These are phyloP conservation scores for Rhodophaea formosa DNA, from an alignment of 2,888 invertebrate species.

Conservation along the genomic window DNA sequence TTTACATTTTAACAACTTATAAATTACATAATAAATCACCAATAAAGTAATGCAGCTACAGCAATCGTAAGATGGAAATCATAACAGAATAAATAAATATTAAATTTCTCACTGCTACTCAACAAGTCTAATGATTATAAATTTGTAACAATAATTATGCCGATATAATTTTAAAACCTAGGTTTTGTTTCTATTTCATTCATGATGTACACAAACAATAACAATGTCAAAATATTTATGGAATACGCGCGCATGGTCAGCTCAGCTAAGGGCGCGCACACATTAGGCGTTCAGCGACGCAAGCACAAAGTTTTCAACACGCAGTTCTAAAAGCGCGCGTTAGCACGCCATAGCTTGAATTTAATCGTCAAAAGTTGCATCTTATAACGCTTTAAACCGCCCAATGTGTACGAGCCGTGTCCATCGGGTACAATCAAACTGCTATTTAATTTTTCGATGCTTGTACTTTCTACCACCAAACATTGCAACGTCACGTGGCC, in stretches of 20 bases:
- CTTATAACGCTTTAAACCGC: too few species aligned
- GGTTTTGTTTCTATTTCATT: constrained; percentile 47
- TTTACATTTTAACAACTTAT: constrained; percentile 81
- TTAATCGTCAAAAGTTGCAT: too few species aligned
- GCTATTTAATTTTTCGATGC: constrained; percentile 27
- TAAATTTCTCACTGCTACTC: constrained; percentile 74
- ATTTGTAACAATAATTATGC: constrained; percentile 78
- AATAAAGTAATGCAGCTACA: constrained; percentile 76
- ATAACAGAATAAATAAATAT: constrained; percentile 76
- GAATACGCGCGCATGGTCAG: constrained; percentile 37
- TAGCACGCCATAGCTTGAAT: too few species aligned
- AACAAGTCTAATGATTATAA: constrained; percentile 75
- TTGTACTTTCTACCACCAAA: constrained; percentile 28
- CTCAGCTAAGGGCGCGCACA: not conserved
- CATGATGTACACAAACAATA: constrained; percentile 60
- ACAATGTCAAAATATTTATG: constrained; percentile 51
- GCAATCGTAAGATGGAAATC: constrained; percentile 66
- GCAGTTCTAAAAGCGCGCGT: too few species aligned
- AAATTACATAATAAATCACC: constrained; percentile 78
- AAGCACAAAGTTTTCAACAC: too few species aligned
- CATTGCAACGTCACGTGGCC: constrained; percentile 37
- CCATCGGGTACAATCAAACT: constrained; percentile 20
- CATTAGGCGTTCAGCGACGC: too few species aligned
- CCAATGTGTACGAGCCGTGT: not conserved
- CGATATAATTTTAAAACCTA: constrained; percentile 66